Base-by-base conservation (phyloP, 2,113 vertebrate species). In the Phrynocephalus versicolor region DNA sequence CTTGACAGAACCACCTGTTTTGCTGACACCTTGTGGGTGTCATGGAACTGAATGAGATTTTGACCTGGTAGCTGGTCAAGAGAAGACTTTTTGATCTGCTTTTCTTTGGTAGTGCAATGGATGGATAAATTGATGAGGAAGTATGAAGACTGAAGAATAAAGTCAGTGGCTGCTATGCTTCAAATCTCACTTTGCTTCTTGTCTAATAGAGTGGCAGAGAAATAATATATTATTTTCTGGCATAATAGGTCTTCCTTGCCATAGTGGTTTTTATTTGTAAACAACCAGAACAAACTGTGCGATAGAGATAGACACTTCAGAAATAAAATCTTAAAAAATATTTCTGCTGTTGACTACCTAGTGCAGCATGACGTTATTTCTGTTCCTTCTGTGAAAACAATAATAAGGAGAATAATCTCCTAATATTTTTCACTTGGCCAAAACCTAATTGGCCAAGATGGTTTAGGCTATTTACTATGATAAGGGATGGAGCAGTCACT, bases 301-400 rank as follows among this genome's bases (percentile, higher is more conserved):
- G 30, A n/a, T n/a, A n/a, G n/a, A n/a, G n/a, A 7, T 35, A 76
- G 58, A 83, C 79, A 64, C 45, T 70, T 64, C 79, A 85, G 58
- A 7, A 30, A n/a, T 0, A 1, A 51, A 39, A 78, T 35, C n/a
- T 8, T 35, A 64, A 55, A 39, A 3, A 16, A 64, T 37, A 78
- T 55, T 82, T 57, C 39, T 41, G 33, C 33, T 82, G 1, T 9
- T 72, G 30, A 78, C 45, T 57, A 21, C 6, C n/a, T 64, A 7
- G 64, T 13, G 72, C 13, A 0, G 0, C 1, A 57, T 71, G 1
- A 58, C 9, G 55, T 30, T 0, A 0, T 30, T 82, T 51, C 3
- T 69, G 12, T 9, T 14, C 30, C 9, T 69, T 33, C n/a, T 69
- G 30, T 33, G 14, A 69, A 69, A 69, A 69, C 14, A 69, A 30